These are phyloP conservation scores for Lymantria dispar DNA, from an alignment of 2,888 invertebrate species.

Conservation along the genomic window DNA sequence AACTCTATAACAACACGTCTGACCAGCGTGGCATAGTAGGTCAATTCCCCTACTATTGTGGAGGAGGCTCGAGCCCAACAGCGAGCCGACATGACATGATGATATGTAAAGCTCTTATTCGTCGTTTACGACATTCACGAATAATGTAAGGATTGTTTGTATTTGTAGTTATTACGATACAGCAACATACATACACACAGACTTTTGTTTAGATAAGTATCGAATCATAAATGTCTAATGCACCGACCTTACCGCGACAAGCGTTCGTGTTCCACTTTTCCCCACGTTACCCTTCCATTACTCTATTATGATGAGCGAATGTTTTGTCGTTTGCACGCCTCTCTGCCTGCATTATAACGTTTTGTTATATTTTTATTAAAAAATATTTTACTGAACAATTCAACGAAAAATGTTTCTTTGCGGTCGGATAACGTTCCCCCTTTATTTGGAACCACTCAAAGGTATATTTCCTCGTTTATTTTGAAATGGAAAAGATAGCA, in stretches of 20 bases:
- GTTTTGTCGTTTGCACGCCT: slow-evolving; percentile 53
- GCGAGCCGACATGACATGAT: too few species aligned
- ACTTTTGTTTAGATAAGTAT: too few species aligned
- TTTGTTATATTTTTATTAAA: slow-evolving; percentile 27
- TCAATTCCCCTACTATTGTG: too few species aligned
- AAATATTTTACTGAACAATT: slow-evolving; percentile 14
- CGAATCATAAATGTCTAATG: slow-evolving; percentile 7
- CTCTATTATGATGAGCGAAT: slow-evolving; percentile 60
- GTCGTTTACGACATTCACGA: too few species aligned
- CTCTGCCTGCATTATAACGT: slow-evolving; percentile 38
- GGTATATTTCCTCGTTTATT: neutral
- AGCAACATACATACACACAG: too few species aligned
- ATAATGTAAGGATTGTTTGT: too few species aligned
- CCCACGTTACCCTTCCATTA: slow-evolving; percentile 59
- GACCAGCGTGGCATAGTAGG: too few species aligned
- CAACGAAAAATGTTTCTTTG: slow-evolving; percentile 6
- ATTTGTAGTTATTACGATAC: too few species aligned
- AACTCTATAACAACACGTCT: too few species aligned
- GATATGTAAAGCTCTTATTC: too few species aligned
- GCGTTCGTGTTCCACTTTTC: slow-evolving; percentile 44
- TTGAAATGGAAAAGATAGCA: neutral
- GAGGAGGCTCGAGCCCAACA: too few species aligned
- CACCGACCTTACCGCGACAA: slow-evolving; percentile 19
- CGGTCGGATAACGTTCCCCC: slow-evolving; percentile 1
- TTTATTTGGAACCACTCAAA: slow-evolving; percentile 1